Base-by-base conservation (phyloP, 1,140 invertebrate species). In the Drosophila pruinosa region DNA sequence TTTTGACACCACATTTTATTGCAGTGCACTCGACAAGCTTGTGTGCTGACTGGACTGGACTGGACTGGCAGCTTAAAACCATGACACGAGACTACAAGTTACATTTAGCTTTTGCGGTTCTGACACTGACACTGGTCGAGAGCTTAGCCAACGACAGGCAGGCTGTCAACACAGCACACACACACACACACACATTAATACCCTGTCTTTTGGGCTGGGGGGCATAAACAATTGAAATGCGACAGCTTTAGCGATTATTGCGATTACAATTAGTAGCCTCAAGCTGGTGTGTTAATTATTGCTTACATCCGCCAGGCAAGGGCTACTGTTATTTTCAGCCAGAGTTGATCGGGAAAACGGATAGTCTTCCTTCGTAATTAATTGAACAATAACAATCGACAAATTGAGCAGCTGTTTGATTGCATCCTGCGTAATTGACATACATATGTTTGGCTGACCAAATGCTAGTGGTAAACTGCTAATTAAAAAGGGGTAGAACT, bases 401-500 rank as follows among this genome's bases (percentile, higher is more conserved):
- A 34, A 34, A n/a, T 45, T 63, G 61, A 7, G 22, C n/a, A 26
- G 1, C n/a, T 26, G 21, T 39, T 45, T 5, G 12, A 47, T 31
- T 4, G 24, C 47, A 58, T 65, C 45, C 64, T 68, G 54, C 17
- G 15, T 14, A 68, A 59, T 68, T 52, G 26, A 7, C 31, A 34
- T 1, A 2, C 15, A 41, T 12, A 24, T 14, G 8, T 24, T 47
- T 24, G 5, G 43, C 48, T 75, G 75, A 17, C 39, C 43, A 58
- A 58, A 3, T 39, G 19, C 8, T 15, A 41, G 38, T 56, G 39
- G 28, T 48, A 38, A 69, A 63, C 45, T 43, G 70, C 81, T 88
- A 78, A 88, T 86, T 81, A 86, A 81, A 22, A 76, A 81, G 70
- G 82, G 81, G 82, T 72, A 69, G 12, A 77, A 15, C 81, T 75